Evolutionary conservation across 2,113 vertebrate genomes (phyloP), one percentile per base, ranked within the genome.

Genomic region (Cairina moschata): DNA sequence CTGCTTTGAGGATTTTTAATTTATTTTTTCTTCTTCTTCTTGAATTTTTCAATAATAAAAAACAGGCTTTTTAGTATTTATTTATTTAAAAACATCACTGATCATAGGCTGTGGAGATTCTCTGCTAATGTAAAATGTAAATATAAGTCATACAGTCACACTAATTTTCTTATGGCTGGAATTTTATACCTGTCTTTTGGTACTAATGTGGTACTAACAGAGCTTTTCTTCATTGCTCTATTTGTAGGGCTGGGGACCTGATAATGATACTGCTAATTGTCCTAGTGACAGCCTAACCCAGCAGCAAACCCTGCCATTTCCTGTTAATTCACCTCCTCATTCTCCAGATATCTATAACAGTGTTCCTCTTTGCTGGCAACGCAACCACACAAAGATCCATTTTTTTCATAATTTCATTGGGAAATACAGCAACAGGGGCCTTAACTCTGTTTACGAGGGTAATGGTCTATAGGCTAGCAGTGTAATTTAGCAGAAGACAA

Each of bases 51-150:
- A 31, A 20, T 44, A 75, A 75, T 72, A 50, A 25, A 48, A 67
- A 40, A 31, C 1, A 13, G 1, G 1, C 2, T 4, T 5, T 10
- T 34, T 52, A 34, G 34, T 9, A 46, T 25, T 67, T 13, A 44
- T 66, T 93, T 67, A 44, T 78, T 72, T 86, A 0, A 71, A 78
- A 18, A 29, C 21, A 88, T 23, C 17, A 34, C 6, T 46, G 3
- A 0, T 88, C 83, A 78, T 55, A 81, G 11, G 6, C 13, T 73
- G 9, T 44, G 26, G 13, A 5, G 5, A 62, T 22, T 36, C 44
- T 42, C 9, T 62, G 5, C 48, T 73, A 42, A 11, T 3, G 11
- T 23, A 59, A 86, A 90, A 67, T 32, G 9, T 29, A 86, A 95
- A 63, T 9, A 80, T 9, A 59, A 63, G 36, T 58, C 36, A 75